Conservation (phyloP, 2,797 vertebrate species). For the Acanthis flammea region DNA sequence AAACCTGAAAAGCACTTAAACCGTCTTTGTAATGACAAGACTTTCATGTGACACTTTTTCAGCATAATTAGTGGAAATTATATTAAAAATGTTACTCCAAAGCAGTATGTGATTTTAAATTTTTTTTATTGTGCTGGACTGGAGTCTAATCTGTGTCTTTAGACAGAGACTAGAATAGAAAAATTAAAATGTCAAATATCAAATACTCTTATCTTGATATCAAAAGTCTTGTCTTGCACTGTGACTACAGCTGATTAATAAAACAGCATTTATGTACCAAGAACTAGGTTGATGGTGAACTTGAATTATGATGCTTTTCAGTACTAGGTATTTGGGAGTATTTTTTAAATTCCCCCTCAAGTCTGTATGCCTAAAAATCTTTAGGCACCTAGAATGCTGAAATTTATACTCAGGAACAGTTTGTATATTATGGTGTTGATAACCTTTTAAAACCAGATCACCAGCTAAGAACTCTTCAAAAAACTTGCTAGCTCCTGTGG, state of each 20-base stretch:
- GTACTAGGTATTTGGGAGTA: neutral
- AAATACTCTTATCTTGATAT: neutral
- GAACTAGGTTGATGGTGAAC: neutral
- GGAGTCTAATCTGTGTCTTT: neutral
- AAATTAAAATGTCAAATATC: neutral
- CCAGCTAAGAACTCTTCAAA: neutral
- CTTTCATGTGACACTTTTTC: neutral
- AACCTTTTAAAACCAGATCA: neutral
- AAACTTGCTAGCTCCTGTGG: neutral
- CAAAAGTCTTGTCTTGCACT: neutral
- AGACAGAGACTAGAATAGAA: neutral
- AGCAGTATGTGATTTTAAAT: neutral
- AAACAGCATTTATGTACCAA: neutral
- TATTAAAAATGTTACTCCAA: neutral
- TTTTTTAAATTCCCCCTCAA: neutral
- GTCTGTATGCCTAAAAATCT: neutral
- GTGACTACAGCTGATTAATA: neutral
- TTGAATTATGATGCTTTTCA: neutral
- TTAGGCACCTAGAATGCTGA: neutral
- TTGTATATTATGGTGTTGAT: neutral
- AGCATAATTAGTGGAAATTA: neutral
- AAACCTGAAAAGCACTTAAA: neutral
- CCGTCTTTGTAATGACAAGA: neutral
- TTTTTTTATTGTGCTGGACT: neutral
- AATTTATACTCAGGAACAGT: neutral